Evolutionary conservation across 2,113 vertebrate genomes (phyloP).

Genomic region (Mesocricetus auratus): DNA sequence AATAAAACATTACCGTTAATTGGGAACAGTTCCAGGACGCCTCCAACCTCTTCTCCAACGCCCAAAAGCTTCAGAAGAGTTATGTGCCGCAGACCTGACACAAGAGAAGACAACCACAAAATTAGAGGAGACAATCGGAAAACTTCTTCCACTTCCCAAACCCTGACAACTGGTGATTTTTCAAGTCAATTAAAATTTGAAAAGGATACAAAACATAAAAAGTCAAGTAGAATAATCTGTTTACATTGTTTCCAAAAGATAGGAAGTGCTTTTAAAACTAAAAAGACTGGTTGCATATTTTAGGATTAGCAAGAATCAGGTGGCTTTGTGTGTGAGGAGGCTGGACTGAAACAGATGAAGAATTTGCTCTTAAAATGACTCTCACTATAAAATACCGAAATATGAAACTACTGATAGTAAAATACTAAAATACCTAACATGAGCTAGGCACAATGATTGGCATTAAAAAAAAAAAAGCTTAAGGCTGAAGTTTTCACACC

Average conservation of each 20-base stretch:
- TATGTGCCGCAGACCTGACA: slow-evolving; percentile 95
- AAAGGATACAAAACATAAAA: slow-evolving; percentile 41
- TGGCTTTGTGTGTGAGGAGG: neutral
- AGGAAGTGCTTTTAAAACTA: neutral
- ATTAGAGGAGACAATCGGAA: neutral
- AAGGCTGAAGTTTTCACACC: neutral
- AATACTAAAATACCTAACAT: slow-evolving; percentile 30
- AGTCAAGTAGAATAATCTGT: slow-evolving; percentile 12
- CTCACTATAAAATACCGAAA: slow-evolving; percentile 44
- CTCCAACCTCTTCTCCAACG: slow-evolving; percentile 90
- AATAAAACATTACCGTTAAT: slow-evolving; percentile 94
- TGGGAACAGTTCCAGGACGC: slow-evolving; percentile 96
- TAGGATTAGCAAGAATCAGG: slow-evolving; percentile 44
- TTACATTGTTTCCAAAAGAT: slow-evolving; percentile 22
- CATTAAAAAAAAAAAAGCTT: neutral
- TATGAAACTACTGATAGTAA: neutral
- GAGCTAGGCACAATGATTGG: neutral
- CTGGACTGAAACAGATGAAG: neutral
- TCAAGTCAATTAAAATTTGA: slow-evolving; percentile 42
- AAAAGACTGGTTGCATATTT: neutral
- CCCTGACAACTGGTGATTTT: neutral
- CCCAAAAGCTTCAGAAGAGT: slow-evolving; percentile 96
- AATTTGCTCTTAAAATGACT: slow-evolving; percentile 45
- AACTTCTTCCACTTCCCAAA: slow-evolving; percentile 17
- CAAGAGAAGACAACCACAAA: slow-evolving; percentile 45